Evolutionary conservation across 2,113 vertebrate species (phyloP), one percentile per base, ranked within the genome.

Genomic region (Balaeniceps rex): DNA sequence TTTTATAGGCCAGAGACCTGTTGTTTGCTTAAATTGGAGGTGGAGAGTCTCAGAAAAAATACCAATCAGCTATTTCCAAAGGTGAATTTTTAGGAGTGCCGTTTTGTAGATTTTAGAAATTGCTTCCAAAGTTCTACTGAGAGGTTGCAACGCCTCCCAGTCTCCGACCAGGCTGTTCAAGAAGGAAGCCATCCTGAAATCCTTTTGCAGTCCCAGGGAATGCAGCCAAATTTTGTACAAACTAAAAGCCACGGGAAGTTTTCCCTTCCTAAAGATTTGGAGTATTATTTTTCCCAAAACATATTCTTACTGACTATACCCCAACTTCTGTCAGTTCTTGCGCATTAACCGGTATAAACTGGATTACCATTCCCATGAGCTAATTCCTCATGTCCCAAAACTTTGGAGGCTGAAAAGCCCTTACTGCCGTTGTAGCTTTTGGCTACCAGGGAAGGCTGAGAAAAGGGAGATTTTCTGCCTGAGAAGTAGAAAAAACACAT

Each of bases 81-180:
- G 18, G 19, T 24, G 40, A 17, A n/a, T 17, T 34, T 58, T 66
- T 19, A 49, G 26, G 25, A 40, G 9, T 29, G 34, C 6, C 36
- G 6, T 33, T 82, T 29, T 21, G 9, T 9, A 42, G 23, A 24
- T 22, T 33, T n/a, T 26, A n/a, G 14, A 49, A 23, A 38, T 55
- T 42, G 19, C 22, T 18, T n/a, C 23, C 3, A 1, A 17, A 38
- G 4, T 61, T 34, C 44, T n/a, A 3, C 23, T 22, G 34, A 46
- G 25, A 13, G 23, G 14, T n/a, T 70, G 44, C 17, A 28, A 19
- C 14, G 22, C 21, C 16, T 25, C 44, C 38, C 21, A 5, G 26
- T 12, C 28, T n/a, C 42, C 1, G 0, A 7, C 11, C 11, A 9
- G 22, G 19, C 19, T 0, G 2, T 36, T 74, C 9, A 16, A 19